Evolutionary conservation across 2,797 vertebrate genomes (phyloP).

Genomic region (Mareca strepera): DNA sequence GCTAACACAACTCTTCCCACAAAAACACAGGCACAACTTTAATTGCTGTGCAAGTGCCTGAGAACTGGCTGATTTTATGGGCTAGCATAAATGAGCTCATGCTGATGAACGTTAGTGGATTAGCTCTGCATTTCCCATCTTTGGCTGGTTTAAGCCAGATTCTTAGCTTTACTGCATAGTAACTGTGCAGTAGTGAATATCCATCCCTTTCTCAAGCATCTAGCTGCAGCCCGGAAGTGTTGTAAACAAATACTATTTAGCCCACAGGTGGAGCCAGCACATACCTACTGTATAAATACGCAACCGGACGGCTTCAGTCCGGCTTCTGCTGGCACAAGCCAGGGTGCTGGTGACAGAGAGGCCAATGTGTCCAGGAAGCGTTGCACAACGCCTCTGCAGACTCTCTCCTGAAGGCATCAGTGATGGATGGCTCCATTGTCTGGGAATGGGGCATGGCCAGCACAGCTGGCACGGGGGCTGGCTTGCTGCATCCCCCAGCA

Average conservation of each 20-base stretch:
- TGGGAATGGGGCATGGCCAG: constrained; percentile 35
- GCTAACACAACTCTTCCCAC: constrained; percentile 45
- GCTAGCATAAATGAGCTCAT: constrained; percentile 51
- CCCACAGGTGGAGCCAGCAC: background rate
- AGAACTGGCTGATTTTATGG: constrained; percentile 65
- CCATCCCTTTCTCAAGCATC: background rate
- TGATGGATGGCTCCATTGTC: constrained; percentile 68
- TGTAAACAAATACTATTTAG: background rate
- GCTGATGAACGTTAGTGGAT: constrained; percentile 26
- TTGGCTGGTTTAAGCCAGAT: constrained; percentile 25
- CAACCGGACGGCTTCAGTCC: background rate
- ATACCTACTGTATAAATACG: fast-evolving
- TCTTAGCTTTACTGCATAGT: background rate
- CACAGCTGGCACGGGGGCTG: background rate
- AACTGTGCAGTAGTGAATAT: background rate
- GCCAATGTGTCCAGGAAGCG: background rate
- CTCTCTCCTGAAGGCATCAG: constrained; percentile 54
- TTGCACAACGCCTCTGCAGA: constrained; percentile 39
- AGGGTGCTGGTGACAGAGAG: constrained; percentile 16
- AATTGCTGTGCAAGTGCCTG: constrained; percentile 41
- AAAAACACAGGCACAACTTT: constrained; percentile 33
- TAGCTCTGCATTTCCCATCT: constrained; percentile 17
- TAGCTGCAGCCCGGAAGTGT: background rate
- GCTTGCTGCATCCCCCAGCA: background rate
- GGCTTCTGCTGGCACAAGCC: constrained; percentile 48